Conservation (phyloP, 64 coral and sea anemone genomes). For the Montipora efflorescens region DNA sequence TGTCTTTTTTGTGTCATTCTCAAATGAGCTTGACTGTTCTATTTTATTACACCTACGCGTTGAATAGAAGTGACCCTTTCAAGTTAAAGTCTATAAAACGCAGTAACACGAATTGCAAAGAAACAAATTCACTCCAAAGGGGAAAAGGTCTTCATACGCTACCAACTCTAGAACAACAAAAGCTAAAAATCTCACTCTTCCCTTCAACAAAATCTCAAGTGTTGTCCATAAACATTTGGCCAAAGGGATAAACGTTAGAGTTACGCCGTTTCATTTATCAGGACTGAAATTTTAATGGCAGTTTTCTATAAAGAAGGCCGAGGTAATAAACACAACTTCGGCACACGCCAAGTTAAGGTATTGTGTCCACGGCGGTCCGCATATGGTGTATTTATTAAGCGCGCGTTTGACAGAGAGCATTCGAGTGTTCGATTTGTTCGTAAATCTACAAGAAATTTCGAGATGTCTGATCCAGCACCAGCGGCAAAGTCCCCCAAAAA, state of each 20-base stretch:
- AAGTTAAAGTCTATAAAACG: background rate
- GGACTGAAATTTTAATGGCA: background rate
- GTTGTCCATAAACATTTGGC: background rate
- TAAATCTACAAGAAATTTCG: background rate
- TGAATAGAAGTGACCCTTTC: background rate
- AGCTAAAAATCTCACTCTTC: background rate
- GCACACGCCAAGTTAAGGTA: background rate
- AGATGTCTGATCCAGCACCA: slow-evolving; percentile 3
- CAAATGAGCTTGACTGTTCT: background rate
- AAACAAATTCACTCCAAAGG: background rate
- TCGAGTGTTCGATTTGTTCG: background rate
- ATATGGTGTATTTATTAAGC: background rate
- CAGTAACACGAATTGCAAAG: background rate
- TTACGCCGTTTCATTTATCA: background rate
- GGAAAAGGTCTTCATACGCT: background rate
- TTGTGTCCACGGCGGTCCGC: slow-evolving; percentile 10
- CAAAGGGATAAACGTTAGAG: background rate
- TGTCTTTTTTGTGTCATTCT: background rate
- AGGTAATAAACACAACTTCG: background rate
- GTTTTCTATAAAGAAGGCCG: background rate
- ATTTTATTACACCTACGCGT: background rate
- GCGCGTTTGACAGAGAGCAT: background rate
- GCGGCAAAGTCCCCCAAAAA: background rate
- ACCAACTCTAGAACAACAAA: background rate
- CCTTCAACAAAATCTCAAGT: background rate